Percentiles rank a stretch among this genome's conserved stretches.
These are phyloP conservation scores for Anolis apletophallus DNA, from an alignment of 2,797 vertebrate genomes.

Conservation along the genomic window DNA sequence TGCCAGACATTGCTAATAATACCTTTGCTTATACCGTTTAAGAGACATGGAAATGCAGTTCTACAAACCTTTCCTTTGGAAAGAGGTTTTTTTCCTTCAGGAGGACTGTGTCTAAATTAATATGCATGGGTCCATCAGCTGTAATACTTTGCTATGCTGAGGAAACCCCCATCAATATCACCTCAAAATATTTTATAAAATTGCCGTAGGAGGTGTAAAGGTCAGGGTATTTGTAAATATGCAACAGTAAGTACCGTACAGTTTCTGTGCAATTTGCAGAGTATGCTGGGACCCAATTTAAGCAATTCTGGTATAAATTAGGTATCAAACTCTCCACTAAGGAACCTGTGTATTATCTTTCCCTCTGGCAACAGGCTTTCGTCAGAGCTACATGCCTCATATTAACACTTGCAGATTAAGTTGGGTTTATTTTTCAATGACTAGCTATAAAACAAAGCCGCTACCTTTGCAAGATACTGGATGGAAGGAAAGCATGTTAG, in stretches of 20 bases:
- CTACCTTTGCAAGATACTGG: too few relatives aligned
- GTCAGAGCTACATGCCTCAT: too few relatives aligned
- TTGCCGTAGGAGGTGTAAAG: neutral
- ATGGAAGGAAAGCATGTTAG: too few relatives aligned
- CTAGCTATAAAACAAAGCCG: too few relatives aligned
- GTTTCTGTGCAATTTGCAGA: neutral
- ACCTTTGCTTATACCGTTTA: neutral
- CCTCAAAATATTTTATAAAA: neutral
- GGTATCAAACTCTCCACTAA: too few relatives aligned
- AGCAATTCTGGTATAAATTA: too few relatives aligned
- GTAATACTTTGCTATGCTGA: neutral
- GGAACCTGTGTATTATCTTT: too few relatives aligned
- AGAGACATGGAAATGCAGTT: neutral
- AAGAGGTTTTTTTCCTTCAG: neutral
- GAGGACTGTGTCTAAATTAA: neutral
- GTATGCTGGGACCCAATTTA: too few relatives aligned
- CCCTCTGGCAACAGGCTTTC: too few relatives aligned
- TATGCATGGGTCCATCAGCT: too few relatives aligned
- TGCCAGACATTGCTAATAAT: neutral
- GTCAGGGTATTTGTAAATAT: neutral
- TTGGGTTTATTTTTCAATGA: too few relatives aligned
- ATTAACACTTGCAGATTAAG: too few relatives aligned
- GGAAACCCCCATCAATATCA: neutral
- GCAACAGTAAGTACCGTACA: neutral
- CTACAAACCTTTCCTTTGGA: neutral